Conservation (phyloP, 2,797 vertebrate species). For the Holocentrus rufus region DNA sequence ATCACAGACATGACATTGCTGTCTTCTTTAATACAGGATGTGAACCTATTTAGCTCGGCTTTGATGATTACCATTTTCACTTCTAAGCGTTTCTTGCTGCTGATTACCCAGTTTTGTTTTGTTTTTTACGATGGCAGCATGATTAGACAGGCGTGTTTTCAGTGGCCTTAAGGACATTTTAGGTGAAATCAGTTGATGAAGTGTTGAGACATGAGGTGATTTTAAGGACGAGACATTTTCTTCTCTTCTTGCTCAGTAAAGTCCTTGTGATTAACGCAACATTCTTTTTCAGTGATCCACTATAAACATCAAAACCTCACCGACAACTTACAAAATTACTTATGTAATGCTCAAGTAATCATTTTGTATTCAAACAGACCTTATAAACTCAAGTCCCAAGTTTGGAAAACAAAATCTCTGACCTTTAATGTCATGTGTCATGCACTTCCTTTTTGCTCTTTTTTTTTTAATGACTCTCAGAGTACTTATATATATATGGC, state of each 20-base stretch:
- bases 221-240: neutral
- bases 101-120: conserved; percentile 37
- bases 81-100: neutral
- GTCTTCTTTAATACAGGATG: neutral
- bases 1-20: neutral
- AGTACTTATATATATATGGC: neutral
- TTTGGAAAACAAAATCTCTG: neutral
- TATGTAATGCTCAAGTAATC: neutral
- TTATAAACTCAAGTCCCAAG: neutral
- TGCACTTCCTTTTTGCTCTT: neutral
- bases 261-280: neutral
- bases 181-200: conserved; percentile 33
- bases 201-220: conserved; percentile 28
- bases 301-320: neutral
- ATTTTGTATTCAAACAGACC: neutral
- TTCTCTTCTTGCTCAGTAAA: conserved; percentile 18
- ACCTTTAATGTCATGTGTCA: neutral
- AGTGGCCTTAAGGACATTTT: conserved; percentile 4
- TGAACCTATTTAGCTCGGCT: conserved; percentile 9
- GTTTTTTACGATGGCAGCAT: conserved; percentile 12
- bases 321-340: neutral
- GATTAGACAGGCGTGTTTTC: conserved; percentile 21
- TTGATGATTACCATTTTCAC: conserved; percentile 22
- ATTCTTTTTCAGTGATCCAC: neutral
- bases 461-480: neutral